These are phyloP conservation scores for Geotrupes spiniger DNA, from an alignment of 2,888 invertebrate genomes.

Conservation along the genomic window DNA sequence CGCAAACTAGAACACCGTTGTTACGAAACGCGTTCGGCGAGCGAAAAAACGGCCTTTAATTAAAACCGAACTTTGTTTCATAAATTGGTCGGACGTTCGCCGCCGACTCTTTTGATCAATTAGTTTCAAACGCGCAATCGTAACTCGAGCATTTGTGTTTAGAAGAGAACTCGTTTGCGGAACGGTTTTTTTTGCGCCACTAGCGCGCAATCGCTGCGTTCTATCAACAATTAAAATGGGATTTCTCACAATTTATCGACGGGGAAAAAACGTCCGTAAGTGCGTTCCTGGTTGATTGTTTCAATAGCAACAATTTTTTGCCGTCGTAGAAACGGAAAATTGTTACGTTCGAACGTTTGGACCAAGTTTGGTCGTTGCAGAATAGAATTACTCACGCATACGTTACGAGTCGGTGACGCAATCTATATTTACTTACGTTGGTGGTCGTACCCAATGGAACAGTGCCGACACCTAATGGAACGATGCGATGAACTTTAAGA, in stretches of 20 bases:
- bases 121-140: background rate
- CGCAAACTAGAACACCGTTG: background rate
- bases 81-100: conserved; percentile 1
- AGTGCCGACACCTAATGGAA: too few relatives aligned
- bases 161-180: background rate
- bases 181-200: background rate
- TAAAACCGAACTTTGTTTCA: background rate
- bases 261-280: too few relatives aligned
- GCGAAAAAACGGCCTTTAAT: background rate
- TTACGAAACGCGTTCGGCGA: background rate
- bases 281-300: too few relatives aligned
- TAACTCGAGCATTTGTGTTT: background rate
- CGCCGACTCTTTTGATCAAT: conserved; percentile 5
- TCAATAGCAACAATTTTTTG: too few relatives aligned
- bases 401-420: too few relatives aligned
- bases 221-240: background rate
- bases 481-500: too few relatives aligned
- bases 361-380: too few relatives aligned
- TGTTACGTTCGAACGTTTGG: too few relatives aligned
- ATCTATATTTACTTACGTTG: too few relatives aligned
- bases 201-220: conserved; percentile 1
- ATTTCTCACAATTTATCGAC: conserved; percentile 2
- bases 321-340: too few relatives aligned
- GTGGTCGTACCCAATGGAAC: too few relatives aligned
- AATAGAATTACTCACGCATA: too few relatives aligned